phyloP scores from a whole-genome alignment of 1,140 invertebrate genomes.

The Cydia amplana region DNA sequence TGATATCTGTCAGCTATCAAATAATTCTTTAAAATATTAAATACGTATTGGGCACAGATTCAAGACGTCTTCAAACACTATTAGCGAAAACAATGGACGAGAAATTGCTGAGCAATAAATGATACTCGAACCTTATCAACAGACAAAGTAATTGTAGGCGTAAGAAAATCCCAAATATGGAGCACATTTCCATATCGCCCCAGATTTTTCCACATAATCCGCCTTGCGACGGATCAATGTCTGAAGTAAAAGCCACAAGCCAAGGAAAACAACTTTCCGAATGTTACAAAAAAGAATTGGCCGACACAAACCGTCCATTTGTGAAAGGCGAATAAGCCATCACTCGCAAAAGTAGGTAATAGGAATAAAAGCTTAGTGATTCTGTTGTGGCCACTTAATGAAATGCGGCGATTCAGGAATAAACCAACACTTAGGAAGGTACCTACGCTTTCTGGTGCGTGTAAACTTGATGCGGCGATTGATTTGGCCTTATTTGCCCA shows the following conservation, averaged over 20 bases:
- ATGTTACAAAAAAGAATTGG: conserved; percentile 22
- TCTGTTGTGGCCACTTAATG: conserved; percentile 12
- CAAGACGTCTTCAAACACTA: no score
- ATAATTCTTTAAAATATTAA: no score
- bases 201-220: conserved; percentile 28
- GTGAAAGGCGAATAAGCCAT: conserved; percentile 30
- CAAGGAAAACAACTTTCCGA: conserved; percentile 29
- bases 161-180: background rate
- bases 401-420: conserved; percentile 2
- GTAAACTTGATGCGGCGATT: background rate
- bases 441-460: background rate
- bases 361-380: conserved; percentile 27
- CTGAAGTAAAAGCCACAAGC: conserved; percentile 10
- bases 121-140: background rate
- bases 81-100: background rate
- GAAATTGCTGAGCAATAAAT: background rate
- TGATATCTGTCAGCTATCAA: no score
- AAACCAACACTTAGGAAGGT: background rate
- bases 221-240: conserved; percentile 16
- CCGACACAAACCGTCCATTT: conserved; percentile 23
- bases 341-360: background rate
- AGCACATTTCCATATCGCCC: conserved; percentile 17
- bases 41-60: no score
- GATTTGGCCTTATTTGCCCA: background rate
- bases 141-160: background rate